Base-by-base conservation (phyloP, 2,113 vertebrate species). In the Oceanites oceanicus region DNA sequence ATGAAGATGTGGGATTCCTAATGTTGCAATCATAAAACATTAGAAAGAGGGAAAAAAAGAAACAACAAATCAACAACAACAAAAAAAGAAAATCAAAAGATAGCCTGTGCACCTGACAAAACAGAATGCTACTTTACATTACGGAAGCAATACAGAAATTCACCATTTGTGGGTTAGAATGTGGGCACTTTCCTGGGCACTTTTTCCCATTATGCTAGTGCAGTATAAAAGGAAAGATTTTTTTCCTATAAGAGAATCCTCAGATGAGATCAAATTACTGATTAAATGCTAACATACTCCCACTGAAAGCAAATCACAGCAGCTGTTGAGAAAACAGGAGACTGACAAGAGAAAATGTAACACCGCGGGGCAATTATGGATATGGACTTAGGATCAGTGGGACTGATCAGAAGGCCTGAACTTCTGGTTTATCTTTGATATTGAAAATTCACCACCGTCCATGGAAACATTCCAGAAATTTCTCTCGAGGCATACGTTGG, bases 1-100 rank as follows among this genome's bases (percentile, higher is more conserved):
- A 15, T 17, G 23, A 78, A 80, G 45, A 70, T 2, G 2, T 36
- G 8, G 4, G 1, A 74, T 71, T 88, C 27, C 19, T 71, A 8
- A 19, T 75, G 20, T 76, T 85, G 79, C 56, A 44, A 74, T 75
- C 7, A 26, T 13, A 42, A 44, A 63, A 45, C 0, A 0, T 13
- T 52, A 63, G 22, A 30, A 73, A 53, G 15, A 25, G 14, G 5
- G 1, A 0, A 5, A 18, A 38, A n/a, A 1, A 38, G 0, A 53
- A 44, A 42, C 3, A 32, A 34, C 34, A 36, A 45, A 14, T 11
- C 27, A 68, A 30, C 20, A 74, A 40, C 2, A 59, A 32, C 18
- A 77, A 61, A 2, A 59, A 34, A 14, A 20, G 13, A 23, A 15
- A 42, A 13, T 44, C 9, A 9, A 8, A 63, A 77, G 3, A 29